Base-by-base conservation (phyloP, 2,113 vertebrate species). In the Acrocephalus arundinaceus region DNA sequence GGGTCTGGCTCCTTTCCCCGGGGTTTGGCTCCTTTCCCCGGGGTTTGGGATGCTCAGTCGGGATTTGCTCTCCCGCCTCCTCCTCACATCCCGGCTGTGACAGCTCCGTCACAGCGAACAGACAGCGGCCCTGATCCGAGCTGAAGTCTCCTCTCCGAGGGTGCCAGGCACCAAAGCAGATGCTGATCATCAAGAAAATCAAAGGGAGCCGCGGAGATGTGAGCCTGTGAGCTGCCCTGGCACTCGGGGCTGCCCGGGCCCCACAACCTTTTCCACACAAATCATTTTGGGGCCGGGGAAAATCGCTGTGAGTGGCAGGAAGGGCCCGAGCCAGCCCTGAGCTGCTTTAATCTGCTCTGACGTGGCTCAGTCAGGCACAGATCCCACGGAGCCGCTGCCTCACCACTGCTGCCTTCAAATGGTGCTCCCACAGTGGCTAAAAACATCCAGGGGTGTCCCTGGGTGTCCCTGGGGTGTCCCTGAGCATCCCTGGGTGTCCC, bases 141-240 rank as follows among this genome's bases (percentile, higher is more conserved):
- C 65, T 78, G 92, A 94, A 74, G 92, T 23, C 77, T 95, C 43
- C 77, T 78, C 39, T 55, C 41, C 87, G 92, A 27, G 13, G 27
- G 87, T 24, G 58, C 6, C 2, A 85, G 90, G 39, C 85, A 68
- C 90, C 9, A 61, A 65, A 97, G 77, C 89, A 95, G 95, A 85
- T 93, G 95, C 92, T 94, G 87, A 95, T 95, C 23, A 96, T 93
- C 95, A 89, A 59, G 92, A 87, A 39, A 88, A 93, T 93, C 96
- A 72, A 90, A 85, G 75, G 61, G 88, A 84, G 81, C 33, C 6
- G 49, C 37, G 6, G 54, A 71, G 89, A 58, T 51, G 67, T 54
- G 91, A 89, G 74, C 46, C 75, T 13, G 55, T 68, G 89, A 86
- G 72, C 67, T 59, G 74, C 79, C 33, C 83, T 91, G 95, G 80